Evolutionary conservation across 1,140 invertebrate species (phyloP), one percentile per base, ranked within the genome.

Genomic region (Cydia strobilella): DNA sequence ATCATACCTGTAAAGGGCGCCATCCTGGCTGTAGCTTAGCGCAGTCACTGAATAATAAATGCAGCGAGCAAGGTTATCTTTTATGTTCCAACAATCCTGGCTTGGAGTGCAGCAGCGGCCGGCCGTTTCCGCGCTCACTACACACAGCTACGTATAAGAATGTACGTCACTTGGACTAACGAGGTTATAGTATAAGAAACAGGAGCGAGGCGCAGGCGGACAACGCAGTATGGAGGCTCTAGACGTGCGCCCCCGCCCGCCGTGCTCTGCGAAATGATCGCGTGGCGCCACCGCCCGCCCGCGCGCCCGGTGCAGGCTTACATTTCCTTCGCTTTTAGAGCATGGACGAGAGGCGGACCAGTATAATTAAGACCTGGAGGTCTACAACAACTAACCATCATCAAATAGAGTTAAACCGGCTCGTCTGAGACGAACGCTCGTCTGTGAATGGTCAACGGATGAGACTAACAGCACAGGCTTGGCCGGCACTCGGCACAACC

Each of bases 1-100:
- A 85, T 82, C 81, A 81, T 89, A 92, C 90, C 90, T 90, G 84
- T 86, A 86, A 84, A 89, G 84, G 85, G 87, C 90, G 90, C 89
- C 90, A 92, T 92, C 88, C 89, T 91, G 85, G 79, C 85, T 78
- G 83, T 84, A 83, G 85, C 77, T 82, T 76, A 87, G 87, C 89
- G 87, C 85, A 89, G 88, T 77, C 84, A 87, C 89, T 92, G 89
- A 92, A 92, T 92, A 90, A 91, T 92, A 86, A 84, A 92, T 92
- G 90, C 88, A 92, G 79, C 84, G 77, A 80, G 75, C 89, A 88
- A 90, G 88, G 86, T 89, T 92, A 90, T 85, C 75, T 83, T 76
- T 78, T 79, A 76, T 76, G 77, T 80, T 82, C 79, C 77, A 80
- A 75, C 73, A 79, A 59, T 59, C 54, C 77, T 79, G 74, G 66